Conservation (phyloP, 2,888 invertebrate genomes). For the Tryphoninae sp. region DNA sequence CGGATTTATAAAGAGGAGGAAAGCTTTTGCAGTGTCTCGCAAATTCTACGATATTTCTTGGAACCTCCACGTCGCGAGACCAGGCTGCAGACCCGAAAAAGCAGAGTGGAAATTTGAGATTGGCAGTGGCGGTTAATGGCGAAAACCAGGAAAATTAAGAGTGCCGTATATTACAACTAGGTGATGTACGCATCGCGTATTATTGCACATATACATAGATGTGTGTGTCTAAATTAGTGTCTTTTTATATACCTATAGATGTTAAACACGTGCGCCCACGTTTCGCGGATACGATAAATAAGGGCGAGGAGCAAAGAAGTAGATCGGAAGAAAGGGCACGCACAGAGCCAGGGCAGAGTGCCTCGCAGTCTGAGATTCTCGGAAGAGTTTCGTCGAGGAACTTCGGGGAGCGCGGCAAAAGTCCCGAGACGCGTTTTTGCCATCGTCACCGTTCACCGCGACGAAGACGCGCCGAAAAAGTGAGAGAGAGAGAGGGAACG, state of each 20-base stretch:
- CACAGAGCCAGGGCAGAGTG: constrained; percentile 64
- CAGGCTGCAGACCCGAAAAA: constrained; percentile 44
- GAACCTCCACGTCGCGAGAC: constrained; percentile 38
- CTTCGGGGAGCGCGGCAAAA: constrained; percentile 53
- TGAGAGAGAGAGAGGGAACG: neutral
- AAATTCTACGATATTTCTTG: constrained; percentile 3
- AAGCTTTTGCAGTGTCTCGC: constrained; percentile 32
- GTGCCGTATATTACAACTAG: constrained; percentile 51
- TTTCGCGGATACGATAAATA: constrained; percentile 68
- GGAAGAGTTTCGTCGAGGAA: constrained; percentile 74
- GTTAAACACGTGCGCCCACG: constrained; percentile 51
- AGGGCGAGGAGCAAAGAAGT: constrained; percentile 53
- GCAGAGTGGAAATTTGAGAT: constrained; percentile 11
- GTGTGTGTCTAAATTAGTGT: constrained; percentile 9
- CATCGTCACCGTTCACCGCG: constrained; percentile 63
- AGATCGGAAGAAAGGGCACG: constrained; percentile 59
- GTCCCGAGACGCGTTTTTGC: constrained; percentile 74
- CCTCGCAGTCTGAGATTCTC: constrained; percentile 72
- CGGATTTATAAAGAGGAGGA: neutral
- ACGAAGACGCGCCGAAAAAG: constrained; percentile 44
- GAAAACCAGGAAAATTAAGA: constrained; percentile 54
- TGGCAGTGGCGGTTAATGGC: constrained; percentile 52
- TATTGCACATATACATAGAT: constrained; percentile 4
- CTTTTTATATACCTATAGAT: constrained; percentile 18
- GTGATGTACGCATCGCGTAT: constrained; percentile 38